These are phyloP conservation scores for Pogoniulus pusillus DNA, from an alignment of 2,797 vertebrate species.

Conservation along the genomic window DNA sequence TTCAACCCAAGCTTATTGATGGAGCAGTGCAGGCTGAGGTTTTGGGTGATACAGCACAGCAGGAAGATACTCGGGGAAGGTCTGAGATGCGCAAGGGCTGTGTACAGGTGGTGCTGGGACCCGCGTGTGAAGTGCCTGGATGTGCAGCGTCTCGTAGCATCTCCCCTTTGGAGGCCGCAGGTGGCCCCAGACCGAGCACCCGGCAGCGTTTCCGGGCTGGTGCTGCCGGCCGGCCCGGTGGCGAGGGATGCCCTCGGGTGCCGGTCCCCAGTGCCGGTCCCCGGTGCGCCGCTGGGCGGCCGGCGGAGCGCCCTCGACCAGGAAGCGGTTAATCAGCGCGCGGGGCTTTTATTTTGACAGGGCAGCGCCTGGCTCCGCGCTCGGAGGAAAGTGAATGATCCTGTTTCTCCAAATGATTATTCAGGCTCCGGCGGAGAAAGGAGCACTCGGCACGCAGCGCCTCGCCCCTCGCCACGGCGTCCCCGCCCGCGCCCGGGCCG, in stretches of 20 bases:
- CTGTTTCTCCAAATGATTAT: conserved; percentile 77
- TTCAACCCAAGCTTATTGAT: neutral
- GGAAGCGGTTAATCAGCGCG: conserved; percentile 59
- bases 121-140: neutral
- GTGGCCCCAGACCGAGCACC: neutral
- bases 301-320: conserved; percentile 60
- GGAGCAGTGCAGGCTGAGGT: neutral
- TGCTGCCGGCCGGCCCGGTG: too few species aligned
- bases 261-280: conserved; percentile 30
- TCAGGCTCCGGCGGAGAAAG: conserved; percentile 72
- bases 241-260: too few species aligned
- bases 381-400: conserved; percentile 79
- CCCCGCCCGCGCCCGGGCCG: conserved; percentile 48
- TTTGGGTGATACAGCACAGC: neutral
- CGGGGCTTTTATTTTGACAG: conserved; percentile 81
- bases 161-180: neutral
- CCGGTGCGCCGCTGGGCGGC: conserved; percentile 71
- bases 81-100: neutral
- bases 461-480: conserved; percentile 39
- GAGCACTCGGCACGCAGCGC: conserved; percentile 55
- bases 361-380: conserved; percentile 74
- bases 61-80: neutral
- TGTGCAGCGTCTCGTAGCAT: neutral
- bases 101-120: neutral
- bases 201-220: too few species aligned